A percentile compares a stretch with the other conserved stretches of the same genome.
Evolutionary conservation across 1,140 invertebrate species (phyloP).

Genomic region (Augochlora pura): DNA sequence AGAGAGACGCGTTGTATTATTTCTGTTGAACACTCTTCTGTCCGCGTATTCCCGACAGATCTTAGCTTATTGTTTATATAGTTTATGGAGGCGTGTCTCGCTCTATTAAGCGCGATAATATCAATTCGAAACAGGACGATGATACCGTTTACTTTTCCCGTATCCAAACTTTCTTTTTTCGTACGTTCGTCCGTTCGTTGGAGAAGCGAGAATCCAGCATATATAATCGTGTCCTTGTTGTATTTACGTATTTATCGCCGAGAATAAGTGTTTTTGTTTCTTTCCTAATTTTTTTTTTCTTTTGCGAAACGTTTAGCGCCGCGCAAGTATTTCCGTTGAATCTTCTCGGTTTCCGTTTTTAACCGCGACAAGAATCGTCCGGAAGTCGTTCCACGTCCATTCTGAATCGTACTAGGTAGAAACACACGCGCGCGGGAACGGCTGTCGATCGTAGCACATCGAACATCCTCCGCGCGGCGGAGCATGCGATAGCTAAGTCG

Average conservation of each 20-base stretch:
- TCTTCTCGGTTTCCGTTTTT: background rate
- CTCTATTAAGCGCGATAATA: background rate
- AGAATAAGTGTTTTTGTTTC: background rate
- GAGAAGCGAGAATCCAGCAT: background rate
- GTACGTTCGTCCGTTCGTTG: conserved; percentile 29
- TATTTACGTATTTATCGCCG: conserved; percentile 26
- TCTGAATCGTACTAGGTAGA: conserved; percentile 15
- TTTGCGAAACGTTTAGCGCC: background rate
- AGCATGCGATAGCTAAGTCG: background rate
- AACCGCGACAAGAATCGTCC: conserved; percentile 1
- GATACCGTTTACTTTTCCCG: too few relatives aligned
- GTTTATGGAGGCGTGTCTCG: conserved; percentile 4
- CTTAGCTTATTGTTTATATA: conserved; percentile 10
- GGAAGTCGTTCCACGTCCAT: conserved; percentile 12
- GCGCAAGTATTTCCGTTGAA: background rate
- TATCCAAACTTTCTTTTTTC: background rate
- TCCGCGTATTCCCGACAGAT: background rate
- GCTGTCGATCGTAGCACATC: too few relatives aligned
- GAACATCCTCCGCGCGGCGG: too few relatives aligned
- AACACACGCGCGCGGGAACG: too few relatives aligned
- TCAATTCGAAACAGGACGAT: too few relatives aligned
- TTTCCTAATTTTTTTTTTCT: background rate
- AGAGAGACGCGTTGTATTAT: conserved; percentile 6
- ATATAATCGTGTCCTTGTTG: background rate
- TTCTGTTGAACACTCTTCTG: conserved; percentile 20